Evolutionary conservation across 2,113 vertebrate species (phyloP).

Genomic region (Cheirogaleus medius): DNA sequence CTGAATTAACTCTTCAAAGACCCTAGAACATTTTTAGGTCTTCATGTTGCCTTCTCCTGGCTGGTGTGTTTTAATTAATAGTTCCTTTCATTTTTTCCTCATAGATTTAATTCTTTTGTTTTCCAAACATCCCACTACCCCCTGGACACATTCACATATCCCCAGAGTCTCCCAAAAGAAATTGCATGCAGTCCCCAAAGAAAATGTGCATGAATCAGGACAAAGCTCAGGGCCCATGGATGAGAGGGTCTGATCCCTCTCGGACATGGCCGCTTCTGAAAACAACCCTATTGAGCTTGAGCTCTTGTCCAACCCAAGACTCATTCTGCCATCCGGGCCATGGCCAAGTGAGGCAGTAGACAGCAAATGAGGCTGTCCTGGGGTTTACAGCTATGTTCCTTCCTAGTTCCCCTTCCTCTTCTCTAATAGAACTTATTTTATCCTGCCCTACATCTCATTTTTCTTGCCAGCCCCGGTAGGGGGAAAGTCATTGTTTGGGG

Average conservation of each 20-base stretch:
- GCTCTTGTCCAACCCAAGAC: not conserved
- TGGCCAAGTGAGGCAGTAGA: not conserved
- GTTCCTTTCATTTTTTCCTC: slow-evolving; percentile 13
- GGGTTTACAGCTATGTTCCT: not conserved
- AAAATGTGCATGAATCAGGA: not conserved
- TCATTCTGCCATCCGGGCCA: not conserved
- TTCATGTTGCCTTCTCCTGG: not conserved
- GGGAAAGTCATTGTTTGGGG: not conserved
- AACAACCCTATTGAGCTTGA: not conserved
- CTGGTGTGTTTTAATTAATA: not conserved
- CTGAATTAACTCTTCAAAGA: slow-evolving; percentile 10
- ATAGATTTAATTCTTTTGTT: not conserved
- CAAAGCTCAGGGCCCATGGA: not conserved
- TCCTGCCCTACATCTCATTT: not conserved
- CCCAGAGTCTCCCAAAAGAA: not conserved
- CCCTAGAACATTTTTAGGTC: not conserved
- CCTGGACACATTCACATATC: not conserved
- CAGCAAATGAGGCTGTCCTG: not conserved
- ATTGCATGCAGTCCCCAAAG: not conserved
- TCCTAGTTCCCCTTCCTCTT: not conserved
- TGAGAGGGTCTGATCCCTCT: not conserved
- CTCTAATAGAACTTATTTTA: not conserved
- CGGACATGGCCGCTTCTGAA: slow-evolving; percentile 16
- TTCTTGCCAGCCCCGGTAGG: slow-evolving; percentile 12
- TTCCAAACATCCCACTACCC: not conserved